Percentiles rank a stretch among this genome's conserved stretches.
Conservation (phyloP, 2,888 invertebrate genomes). For the Atrina japonica region DNA sequence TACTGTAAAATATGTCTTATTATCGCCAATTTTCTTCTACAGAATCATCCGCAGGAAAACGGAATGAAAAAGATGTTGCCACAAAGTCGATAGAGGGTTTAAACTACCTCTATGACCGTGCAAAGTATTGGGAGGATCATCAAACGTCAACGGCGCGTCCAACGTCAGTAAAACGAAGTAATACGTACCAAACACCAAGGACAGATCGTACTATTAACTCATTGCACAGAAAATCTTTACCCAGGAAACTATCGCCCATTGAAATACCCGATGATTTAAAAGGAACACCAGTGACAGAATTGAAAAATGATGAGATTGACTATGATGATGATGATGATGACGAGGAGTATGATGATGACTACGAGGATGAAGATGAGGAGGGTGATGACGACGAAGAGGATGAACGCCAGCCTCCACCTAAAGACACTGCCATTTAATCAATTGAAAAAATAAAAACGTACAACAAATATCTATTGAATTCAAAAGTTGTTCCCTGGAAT, state of each 20-base stretch:
- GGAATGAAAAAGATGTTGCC: constrained; percentile 51
- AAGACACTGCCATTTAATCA: too few species aligned
- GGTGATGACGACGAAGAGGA: too few species aligned
- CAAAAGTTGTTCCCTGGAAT: too few species aligned
- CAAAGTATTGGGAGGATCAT: constrained; percentile 63
- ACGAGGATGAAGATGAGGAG: constrained; percentile 1
- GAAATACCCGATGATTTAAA: too few species aligned
- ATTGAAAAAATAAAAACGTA: too few species aligned
- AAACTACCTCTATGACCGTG: constrained; percentile 61
- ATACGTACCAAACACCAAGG: constrained; percentile 11
- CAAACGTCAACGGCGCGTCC: constrained; percentile 56
- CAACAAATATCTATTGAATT: too few species aligned
- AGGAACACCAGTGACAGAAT: too few species aligned
- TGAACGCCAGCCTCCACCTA: too few species aligned
- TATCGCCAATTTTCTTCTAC: constrained; percentile 23
- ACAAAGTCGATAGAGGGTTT: constrained; percentile 54
- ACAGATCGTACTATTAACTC: background rate
- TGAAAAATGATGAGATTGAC: background rate
- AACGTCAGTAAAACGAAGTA: constrained; percentile 33
- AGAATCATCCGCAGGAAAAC: constrained; percentile 52
- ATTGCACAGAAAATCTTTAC: background rate
- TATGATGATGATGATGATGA: background rate
- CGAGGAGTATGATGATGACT: background rate
- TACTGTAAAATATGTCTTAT: too few species aligned
- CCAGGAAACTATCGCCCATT: background rate